A percentile compares a stretch with the other conserved stretches of the same genome.
Evolutionary conservation across 2,113 vertebrate species (phyloP).

Genomic region (Percina caprodes): DNA sequence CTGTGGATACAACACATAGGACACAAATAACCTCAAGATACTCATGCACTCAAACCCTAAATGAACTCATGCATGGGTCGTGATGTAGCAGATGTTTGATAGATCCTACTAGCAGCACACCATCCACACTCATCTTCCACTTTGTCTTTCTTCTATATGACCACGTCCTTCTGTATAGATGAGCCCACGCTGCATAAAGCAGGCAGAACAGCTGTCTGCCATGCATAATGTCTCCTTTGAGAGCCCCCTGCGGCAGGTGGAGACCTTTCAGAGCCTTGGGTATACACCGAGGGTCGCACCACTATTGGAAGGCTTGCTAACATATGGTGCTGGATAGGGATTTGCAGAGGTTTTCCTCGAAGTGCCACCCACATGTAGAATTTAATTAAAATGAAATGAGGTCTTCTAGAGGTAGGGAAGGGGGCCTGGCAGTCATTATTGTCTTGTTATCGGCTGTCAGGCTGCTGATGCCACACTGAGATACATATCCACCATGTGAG

Average conservation of each 20-base stretch:
- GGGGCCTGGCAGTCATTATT: constrained; percentile 57
- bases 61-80: not conserved
- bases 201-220: constrained; percentile 73
- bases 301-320: constrained; percentile 68
- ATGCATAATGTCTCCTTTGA: constrained; percentile 72
- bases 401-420: constrained; percentile 39
- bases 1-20: not conserved
- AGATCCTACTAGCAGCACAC: constrained; percentile 1
- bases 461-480: constrained; percentile 33
- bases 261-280: constrained; percentile 29
- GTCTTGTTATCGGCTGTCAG: constrained; percentile 62
- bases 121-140: constrained; percentile 8
- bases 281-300: constrained; percentile 21
- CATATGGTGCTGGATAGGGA: constrained; percentile 75
- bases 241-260: constrained; percentile 64
- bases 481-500: constrained; percentile 24
- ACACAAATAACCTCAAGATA: not conserved
- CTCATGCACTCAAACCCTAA: not conserved
- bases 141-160: constrained; percentile 47
- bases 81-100: constrained; percentile 16
- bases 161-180: constrained; percentile 70
- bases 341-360: constrained; percentile 64
- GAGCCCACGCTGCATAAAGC: constrained; percentile 44
- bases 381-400: constrained; percentile 66
- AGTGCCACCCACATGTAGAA: constrained; percentile 60